Percentiles rank a stretch among this genome's conserved stretches.
phyloP scores from a whole-genome alignment of 2,113 vertebrate species.

The Cariama cristata region DNA sequence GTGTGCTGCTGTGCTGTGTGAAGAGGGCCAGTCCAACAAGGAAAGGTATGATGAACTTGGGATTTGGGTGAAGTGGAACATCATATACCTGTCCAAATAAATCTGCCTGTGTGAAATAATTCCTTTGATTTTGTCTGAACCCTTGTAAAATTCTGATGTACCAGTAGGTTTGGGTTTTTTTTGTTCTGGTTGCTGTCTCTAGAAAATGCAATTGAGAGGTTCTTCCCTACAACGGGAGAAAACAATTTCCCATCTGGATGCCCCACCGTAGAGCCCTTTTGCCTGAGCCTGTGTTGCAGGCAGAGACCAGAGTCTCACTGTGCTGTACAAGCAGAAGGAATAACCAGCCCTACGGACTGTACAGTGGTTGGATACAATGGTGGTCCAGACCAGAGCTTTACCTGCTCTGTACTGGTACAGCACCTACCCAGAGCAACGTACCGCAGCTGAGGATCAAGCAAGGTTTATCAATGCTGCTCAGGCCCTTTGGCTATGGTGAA shows the following conservation, averaged over 20 bases:
- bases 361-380: neutral
- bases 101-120: neutral
- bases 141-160: neutral
- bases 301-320: rapidly evolving
- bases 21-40: neutral
- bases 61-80: neutral
- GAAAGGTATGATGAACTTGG: neutral
- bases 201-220: neutral
- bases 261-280: neutral
- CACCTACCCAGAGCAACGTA: neutral
- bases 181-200: neutral
- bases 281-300: neutral
- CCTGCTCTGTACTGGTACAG: neutral
- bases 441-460: neutral
- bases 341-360: neutral
- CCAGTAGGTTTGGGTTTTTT: neutral
- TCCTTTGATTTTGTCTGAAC: neutral
- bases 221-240: neutral
- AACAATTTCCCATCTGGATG: neutral
- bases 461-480: neutral
- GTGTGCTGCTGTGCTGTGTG: neutral
- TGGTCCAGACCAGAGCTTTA: neutral
- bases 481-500: neutral
- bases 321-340: neutral
- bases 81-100: neutral